Percentiles rank a stretch among this genome's conserved stretches.
Evolutionary conservation across 2,113 vertebrate genomes (phyloP).

Genomic region (Odontesthes bonariensis): DNA sequence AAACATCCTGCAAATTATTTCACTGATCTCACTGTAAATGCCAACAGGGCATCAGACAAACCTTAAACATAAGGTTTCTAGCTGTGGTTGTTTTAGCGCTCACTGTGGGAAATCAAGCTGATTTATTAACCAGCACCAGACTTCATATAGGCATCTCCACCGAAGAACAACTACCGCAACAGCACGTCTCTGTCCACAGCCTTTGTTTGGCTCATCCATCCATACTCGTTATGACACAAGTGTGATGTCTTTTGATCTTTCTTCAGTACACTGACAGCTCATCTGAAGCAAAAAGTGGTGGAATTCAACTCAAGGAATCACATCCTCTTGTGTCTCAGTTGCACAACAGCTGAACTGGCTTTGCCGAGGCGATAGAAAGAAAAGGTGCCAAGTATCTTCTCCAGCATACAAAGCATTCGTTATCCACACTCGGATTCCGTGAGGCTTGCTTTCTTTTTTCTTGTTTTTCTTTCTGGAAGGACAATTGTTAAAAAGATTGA

Average conservation of each 20-base stretch:
- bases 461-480: constrained; percentile 34
- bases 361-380: background rate
- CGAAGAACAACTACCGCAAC: constrained; percentile 35
- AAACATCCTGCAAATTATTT: constrained; percentile 12
- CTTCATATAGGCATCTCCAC: constrained; percentile 39
- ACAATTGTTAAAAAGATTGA: constrained; percentile 37
- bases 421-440: constrained; percentile 13
- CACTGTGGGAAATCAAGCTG: constrained; percentile 35
- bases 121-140: constrained; percentile 63
- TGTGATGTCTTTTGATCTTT: constrained; percentile 50
- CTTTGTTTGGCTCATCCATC: constrained; percentile 56
- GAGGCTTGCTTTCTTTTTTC: constrained; percentile 32
- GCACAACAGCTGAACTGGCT: constrained; percentile 14
- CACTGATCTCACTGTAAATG: constrained; percentile 1
- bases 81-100: constrained; percentile 35
- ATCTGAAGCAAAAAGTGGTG: constrained; percentile 32
- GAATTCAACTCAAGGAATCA: constrained; percentile 33
- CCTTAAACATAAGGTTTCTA: constrained; percentile 32
- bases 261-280: constrained; percentile 36
- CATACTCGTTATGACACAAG: constrained; percentile 52
- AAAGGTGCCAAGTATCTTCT: constrained; percentile 16
- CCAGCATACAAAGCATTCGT: constrained; percentile 37
- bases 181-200: constrained; percentile 34
- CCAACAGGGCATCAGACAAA: constrained; percentile 15
- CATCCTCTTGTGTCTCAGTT: constrained; percentile 6